Evolutionary conservation across 2,888 invertebrate genomes (phyloP), one percentile per base, ranked within the genome.

Genomic region (Ophraella communa): DNA sequence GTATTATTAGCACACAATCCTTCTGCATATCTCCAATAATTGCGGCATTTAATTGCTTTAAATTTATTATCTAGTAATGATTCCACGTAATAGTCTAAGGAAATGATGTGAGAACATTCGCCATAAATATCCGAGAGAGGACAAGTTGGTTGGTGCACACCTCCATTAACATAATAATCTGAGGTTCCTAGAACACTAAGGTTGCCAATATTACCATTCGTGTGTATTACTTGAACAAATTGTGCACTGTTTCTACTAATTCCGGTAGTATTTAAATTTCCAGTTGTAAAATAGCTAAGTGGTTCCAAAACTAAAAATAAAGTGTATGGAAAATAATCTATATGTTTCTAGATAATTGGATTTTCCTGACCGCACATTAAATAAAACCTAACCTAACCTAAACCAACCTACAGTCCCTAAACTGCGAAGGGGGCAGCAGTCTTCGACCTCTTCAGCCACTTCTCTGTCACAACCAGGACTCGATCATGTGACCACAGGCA

Each of bases 251-350:
- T 71, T 10, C 69, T 58, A 58, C 80, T 79, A 27, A 82, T 59
- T 42, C 80, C 77, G 51, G 75, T 72, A 14, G 73, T 69, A 2
- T 56, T 73, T 27, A 77, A 69, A 4, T 39, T 59, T 2, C 67
- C 4, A n/a, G 69, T 63, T 62, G 76, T 78, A 1, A 77, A 60
- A 2, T 79, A 78, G 24, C 70, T 68, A 4, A 81, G 80, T 54
- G 81, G 80, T 66, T 82, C 82, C 44, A 82, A 61, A 52, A 79
- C 82, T 64, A 52, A 49, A 59, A 61, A 23, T 30, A 1, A n/a
- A n/a, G n/a, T n/a, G n/a, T 30, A 11, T 11, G 30, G 11, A 11
- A 30, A 30, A n/a, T n/a, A n/a, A n/a, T n/a, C n/a, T n/a, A n/a
- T n/a, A n/a, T n/a, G n/a, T n/a, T n/a, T n/a, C n/a, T n/a, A n/a